Percentiles rank a stretch among this genome's conserved stretches.
Conservation (phyloP, 2,888 invertebrate genomes). For the Patella ulyssiponensis region DNA sequence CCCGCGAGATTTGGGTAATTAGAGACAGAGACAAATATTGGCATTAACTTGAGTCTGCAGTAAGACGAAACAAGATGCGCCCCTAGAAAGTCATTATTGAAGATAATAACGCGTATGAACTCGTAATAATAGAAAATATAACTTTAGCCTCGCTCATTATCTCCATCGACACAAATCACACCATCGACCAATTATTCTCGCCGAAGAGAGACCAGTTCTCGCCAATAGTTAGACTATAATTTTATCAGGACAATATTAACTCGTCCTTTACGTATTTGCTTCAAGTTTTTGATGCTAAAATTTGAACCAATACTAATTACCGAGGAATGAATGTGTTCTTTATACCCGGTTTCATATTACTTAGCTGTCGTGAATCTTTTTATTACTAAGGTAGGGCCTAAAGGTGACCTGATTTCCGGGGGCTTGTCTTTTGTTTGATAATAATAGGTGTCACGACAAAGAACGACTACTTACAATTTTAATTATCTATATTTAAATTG, state of each 20-base stretch:
- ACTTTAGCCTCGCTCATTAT: slow-evolving; percentile 33
- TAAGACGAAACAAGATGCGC: slow-evolving; percentile 11
- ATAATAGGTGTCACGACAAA: slow-evolving; percentile 11
- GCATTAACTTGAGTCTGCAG: slow-evolving; percentile 11
- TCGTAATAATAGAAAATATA: slow-evolving; percentile 32
- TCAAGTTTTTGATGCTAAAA: background rate
- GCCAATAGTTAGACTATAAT: slow-evolving; percentile 1
- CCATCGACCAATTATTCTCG: slow-evolving; percentile 33
- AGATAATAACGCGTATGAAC: slow-evolving; percentile 32
- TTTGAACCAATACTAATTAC: slow-evolving; percentile 11
- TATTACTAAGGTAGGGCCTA: slow-evolving; percentile 9
- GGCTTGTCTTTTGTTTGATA: slow-evolving; percentile 5
- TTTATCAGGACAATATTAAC: slow-evolving; percentile 9
- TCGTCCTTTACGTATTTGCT: background rate
- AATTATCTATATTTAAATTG: background rate
- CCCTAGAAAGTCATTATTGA: slow-evolving; percentile 33
- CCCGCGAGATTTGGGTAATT: slow-evolving; percentile 12
- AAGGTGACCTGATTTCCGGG: slow-evolving; percentile 7
- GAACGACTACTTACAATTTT: slow-evolving; percentile 12
- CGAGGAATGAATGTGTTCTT: slow-evolving; percentile 8
- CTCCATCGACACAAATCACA: slow-evolving; percentile 35
- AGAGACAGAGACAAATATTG: slow-evolving; percentile 13
- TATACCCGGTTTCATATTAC: slow-evolving; percentile 9
- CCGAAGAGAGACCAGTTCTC: background rate
- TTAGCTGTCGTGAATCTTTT: background rate